Evolutionary conservation across 2,797 vertebrate genomes (phyloP), one percentile per base, ranked within the genome.

Genomic region (Anabacerthia variegaticeps): DNA sequence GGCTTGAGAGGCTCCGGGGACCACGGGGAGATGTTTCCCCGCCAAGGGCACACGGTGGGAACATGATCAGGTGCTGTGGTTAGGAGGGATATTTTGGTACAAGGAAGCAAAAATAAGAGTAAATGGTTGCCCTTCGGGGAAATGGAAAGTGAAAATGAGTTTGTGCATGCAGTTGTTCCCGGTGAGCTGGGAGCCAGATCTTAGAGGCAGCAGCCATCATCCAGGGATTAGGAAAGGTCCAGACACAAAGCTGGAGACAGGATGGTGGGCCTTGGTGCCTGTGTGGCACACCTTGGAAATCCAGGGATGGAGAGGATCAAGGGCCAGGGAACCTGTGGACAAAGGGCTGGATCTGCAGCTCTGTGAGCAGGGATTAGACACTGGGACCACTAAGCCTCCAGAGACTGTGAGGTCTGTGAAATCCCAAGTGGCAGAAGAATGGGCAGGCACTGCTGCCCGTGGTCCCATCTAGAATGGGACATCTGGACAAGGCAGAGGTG

Each of bases 31-130:
- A 46, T 26, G 36, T 54, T 85, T 82, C 16, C 18, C 34, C 41
- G 37, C 4, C 27, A n/a, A 37, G 37, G 43, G 41, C 39, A 34
- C 8, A 1, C 2, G 15, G 39, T 59, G 23, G 56, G 36, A 80
- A 80, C 2, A 13, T 0, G 0, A 32, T 0, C 1, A 71, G 55
- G 37, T 48, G 48, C n/a, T 55, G 37, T 52, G 48, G 58, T 59
- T 46, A 48, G 58, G 32, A 61, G 36, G 32, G 36, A 62, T 72
- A 9, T 82, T 54, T 74, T 74, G 11, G 36, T 52, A 56, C 7
- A 44, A 43, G 16, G 26, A 7, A 49, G 49, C 41, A 91, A 54
- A 84, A 2, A 0, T 28, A 80, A 63, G 36, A 54, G 30, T 44
- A 62, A 73, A 28, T 30, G 22, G 19, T 39, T 5, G 2, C 55